Conservation (phyloP, 2,113 vertebrate species). For the Corvus hawaiiensis region DNA sequence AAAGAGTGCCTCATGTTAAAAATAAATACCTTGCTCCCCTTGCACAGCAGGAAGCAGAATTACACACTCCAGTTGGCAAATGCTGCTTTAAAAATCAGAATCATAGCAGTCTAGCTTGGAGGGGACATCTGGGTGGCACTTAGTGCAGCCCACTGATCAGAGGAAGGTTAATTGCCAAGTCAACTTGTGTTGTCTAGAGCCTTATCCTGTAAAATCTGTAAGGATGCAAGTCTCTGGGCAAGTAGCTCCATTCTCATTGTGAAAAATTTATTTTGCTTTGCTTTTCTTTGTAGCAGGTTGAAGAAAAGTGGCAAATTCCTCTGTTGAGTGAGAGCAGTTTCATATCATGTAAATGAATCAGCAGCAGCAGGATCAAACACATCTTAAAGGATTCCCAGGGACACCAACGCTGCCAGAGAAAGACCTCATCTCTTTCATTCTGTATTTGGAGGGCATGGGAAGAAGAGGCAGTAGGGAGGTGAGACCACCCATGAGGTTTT, state of each 20-base stretch:
- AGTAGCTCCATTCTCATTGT: not conserved
- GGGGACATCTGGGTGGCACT: too few relatives aligned
- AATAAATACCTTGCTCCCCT: not conserved
- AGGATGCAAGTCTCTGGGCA: not conserved
- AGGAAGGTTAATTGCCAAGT: not conserved
- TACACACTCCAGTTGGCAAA: not conserved
- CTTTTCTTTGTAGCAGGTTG: not conserved
- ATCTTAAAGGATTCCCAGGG: not conserved
- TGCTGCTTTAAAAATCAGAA: not conserved
- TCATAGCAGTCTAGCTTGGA: not conserved
- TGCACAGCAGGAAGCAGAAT: not conserved
- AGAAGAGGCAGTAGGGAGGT: not conserved
- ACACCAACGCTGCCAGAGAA: not conserved
- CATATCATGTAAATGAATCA: not conserved
- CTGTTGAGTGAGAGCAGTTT: not conserved
- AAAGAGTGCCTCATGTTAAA: not conserved
- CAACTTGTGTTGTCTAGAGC: fast-evolving
- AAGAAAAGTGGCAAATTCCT: not conserved
- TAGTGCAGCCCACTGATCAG: not conserved
- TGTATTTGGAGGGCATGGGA: fast-evolving
- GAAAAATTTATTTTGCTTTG: not conserved
- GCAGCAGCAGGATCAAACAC: not conserved
- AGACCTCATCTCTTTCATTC: not conserved
- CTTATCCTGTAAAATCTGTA: not conserved
- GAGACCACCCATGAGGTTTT: not conserved